Percentiles rank a stretch among this genome's conserved stretches.
Evolutionary conservation across 2,888 invertebrate genomes (phyloP).

Genomic region (Tiphia femorata): DNA sequence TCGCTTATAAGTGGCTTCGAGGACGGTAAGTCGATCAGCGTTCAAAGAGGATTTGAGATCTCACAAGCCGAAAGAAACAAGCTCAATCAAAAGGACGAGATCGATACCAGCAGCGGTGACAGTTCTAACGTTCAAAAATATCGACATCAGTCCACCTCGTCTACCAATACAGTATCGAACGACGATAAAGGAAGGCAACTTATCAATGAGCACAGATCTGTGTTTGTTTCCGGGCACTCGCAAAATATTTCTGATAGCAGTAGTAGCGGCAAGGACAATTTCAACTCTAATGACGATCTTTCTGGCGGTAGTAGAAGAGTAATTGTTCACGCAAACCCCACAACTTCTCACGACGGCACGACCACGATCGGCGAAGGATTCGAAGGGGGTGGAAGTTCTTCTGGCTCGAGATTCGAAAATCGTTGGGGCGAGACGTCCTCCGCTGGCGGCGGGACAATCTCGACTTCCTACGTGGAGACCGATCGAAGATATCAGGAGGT

Average conservation of each 20-base stretch:
- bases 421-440: slow-evolving; percentile 26
- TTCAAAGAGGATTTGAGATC: slow-evolving; percentile 44
- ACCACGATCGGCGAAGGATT: slow-evolving; percentile 21
- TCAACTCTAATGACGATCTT: slow-evolving; percentile 11
- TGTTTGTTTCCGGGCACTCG: too few relatives aligned
- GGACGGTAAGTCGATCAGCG: slow-evolving; percentile 45
- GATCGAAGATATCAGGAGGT: slow-evolving; percentile 24
- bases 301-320: slow-evolving; percentile 22
- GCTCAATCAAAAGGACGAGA: slow-evolving; percentile 23
- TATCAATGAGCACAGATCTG: slow-evolving; percentile 24
- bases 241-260: slow-evolving; percentile 40
- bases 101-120: slow-evolving; percentile 34
- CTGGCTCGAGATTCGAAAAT: slow-evolving; percentile 13
- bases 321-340: slow-evolving; percentile 37
- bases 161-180: slow-evolving; percentile 11
- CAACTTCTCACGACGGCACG: slow-evolving; percentile 13
- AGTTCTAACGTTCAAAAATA: slow-evolving; percentile 39
- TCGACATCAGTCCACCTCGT: slow-evolving; percentile 29
- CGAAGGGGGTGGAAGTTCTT: too few relatives aligned
- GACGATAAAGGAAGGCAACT: slow-evolving; percentile 39
- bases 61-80: slow-evolving; percentile 27
- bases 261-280: background rate
- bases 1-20: slow-evolving; percentile 46
- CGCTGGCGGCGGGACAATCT: background rate
- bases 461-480: background rate